phyloP scores from a whole-genome alignment of 37 sponge, comb jelly and placozoan genomes.

The Beroe forskalii region DNA sequence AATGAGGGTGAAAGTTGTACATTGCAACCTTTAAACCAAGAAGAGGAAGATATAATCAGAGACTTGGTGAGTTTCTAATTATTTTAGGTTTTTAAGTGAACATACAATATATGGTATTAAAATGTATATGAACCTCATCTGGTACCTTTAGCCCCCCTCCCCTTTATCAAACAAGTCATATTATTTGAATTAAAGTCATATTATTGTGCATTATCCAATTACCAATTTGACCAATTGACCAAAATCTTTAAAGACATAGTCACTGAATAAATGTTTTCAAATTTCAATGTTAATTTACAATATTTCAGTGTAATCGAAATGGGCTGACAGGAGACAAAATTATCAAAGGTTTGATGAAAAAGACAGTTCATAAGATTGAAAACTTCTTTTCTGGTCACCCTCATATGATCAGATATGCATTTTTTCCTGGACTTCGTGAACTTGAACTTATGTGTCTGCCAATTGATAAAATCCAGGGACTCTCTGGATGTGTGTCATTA shows the following conservation, averaged over 20 bases:
- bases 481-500: slow-evolving; percentile 69
- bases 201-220: background rate
- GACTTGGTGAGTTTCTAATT: slow-evolving; percentile 31
- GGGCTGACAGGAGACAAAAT: slow-evolving; percentile 48
- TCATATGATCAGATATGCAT: slow-evolving; percentile 69
- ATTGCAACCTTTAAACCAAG: slow-evolving; percentile 4
- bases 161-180: background rate
- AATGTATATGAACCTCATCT: background rate
- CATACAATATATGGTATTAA: too few relatives aligned
- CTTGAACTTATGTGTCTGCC: slow-evolving; percentile 78
- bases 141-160: background rate
- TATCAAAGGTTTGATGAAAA: slow-evolving; percentile 43
- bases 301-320: slow-evolving; percentile 15
- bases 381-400: slow-evolving; percentile 88
- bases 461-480: slow-evolving; percentile 69
- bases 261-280: background rate
- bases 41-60: slow-evolving; percentile 57
- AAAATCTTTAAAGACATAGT: background rate
- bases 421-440: slow-evolving; percentile 70
- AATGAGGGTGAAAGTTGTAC: slow-evolving; percentile 43
- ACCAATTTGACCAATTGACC: background rate
- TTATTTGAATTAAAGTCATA: background rate
- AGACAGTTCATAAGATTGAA: slow-evolving; percentile 72
- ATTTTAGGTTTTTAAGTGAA: too few relatives aligned
- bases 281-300: background rate